Percentiles rank a stretch among this genome's conserved stretches.
phyloP scores from a whole-genome alignment of 2,888 invertebrate genomes.

The Lasioglossum zephyrum region DNA sequence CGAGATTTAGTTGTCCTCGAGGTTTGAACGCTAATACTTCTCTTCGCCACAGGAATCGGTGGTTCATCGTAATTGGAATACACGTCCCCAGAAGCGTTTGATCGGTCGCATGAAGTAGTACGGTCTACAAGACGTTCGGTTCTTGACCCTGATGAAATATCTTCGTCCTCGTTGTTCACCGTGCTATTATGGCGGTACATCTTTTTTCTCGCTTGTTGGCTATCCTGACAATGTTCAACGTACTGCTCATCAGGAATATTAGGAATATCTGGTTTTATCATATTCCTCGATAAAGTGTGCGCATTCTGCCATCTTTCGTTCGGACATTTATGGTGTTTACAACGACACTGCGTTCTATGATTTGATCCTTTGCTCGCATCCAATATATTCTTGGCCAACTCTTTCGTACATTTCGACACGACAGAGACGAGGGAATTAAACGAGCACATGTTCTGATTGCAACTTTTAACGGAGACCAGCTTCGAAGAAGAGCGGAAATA shows the following conservation, averaged over 20 bases:
- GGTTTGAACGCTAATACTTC: constrained; percentile 17
- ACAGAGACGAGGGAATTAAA: not conserved
- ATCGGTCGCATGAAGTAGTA: not conserved
- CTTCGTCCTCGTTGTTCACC: no score
- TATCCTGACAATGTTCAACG: not conserved
- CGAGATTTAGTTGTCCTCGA: not conserved
- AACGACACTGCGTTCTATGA: no score
- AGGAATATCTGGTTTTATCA: not conserved
- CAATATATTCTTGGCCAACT: not conserved
- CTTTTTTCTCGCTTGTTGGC: not conserved
- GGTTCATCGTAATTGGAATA: not conserved
- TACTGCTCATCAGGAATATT: not conserved
- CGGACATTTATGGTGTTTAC: no score
- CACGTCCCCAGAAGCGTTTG: not conserved
- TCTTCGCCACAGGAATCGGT: not conserved
- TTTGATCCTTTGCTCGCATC: not conserved
- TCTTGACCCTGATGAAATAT: not conserved
- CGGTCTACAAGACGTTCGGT: not conserved
- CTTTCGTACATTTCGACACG: constrained; percentile 1
- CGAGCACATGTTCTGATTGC: not conserved
- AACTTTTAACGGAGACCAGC: not conserved
- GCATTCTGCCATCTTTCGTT: not conserved
- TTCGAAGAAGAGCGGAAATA: not conserved
- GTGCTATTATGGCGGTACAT: no score
- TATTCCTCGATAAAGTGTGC: not conserved